Conservation (phyloP, 2,888 invertebrate species). For the Troilus luridus region DNA sequence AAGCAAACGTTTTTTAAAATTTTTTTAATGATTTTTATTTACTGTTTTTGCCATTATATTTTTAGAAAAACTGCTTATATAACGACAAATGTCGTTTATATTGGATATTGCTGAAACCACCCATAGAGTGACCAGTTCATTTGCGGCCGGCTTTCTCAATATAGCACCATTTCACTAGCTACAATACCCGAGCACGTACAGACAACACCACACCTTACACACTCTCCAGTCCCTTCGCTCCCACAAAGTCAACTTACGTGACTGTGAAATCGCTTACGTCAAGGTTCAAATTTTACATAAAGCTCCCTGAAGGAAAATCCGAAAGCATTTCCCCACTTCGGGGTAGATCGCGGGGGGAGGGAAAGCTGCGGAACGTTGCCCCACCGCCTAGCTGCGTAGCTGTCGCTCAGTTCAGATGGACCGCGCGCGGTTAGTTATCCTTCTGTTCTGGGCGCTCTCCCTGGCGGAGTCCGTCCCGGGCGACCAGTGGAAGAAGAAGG, state of each 20-base stretch:
- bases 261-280: slow-evolving; percentile 41
- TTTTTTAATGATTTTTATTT: too few species aligned
- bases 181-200: background rate
- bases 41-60: too few species aligned
- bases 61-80: background rate
- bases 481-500: background rate
- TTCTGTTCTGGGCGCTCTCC: slow-evolving; percentile 1
- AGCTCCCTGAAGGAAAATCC: background rate
- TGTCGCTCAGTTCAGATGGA: slow-evolving; percentile 19
- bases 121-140: background rate
- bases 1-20: too few species aligned
- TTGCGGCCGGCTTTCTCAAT: slow-evolving; percentile 23
- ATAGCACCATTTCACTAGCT: background rate
- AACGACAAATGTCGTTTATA: background rate
- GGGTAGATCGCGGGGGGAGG: slow-evolving; percentile 8
- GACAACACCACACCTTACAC: slow-evolving; percentile 43
- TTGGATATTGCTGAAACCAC: background rate
- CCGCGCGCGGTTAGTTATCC: slow-evolving; percentile 31
- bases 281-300: slow-evolving; percentile 46
- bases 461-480: background rate
- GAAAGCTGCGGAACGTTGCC: background rate
- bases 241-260: slow-evolving; percentile 20
- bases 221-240: background rate
- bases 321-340: slow-evolving; percentile 22
- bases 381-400: background rate